Conservation (phyloP, 2,888 invertebrate species). For the Trilocha varians region DNA sequence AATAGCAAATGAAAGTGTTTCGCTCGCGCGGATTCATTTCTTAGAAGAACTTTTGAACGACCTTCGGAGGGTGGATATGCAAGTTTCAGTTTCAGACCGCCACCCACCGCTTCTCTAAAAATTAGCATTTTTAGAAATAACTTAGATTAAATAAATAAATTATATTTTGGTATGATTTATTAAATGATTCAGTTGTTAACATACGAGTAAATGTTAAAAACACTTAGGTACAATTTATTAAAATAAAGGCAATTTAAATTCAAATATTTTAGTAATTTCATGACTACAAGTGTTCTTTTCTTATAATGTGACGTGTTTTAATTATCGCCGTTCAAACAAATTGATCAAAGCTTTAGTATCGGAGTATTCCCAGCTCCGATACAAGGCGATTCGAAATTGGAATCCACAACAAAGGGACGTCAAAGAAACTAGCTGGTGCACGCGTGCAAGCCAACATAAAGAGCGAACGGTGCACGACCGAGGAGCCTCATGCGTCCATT, state of each 20-base stretch:
- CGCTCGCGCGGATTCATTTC: conserved; percentile 56
- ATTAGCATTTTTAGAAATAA: conserved; percentile 65
- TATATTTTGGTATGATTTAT: conserved; percentile 18
- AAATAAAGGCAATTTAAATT: not conserved
- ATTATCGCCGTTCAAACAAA: too few relatives aligned
- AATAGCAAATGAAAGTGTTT: conserved; percentile 60
- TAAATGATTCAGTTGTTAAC: not conserved
- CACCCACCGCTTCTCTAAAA: conserved; percentile 50
- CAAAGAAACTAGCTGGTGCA: conserved; percentile 70
- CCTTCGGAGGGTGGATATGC: conserved; percentile 57
- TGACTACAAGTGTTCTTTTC: too few relatives aligned
- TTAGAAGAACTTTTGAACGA: conserved; percentile 64
- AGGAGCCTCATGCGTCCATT: conserved; percentile 69
- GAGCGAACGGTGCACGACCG: conserved; percentile 57
- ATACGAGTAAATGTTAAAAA: too few relatives aligned
- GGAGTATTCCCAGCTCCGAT: conserved; percentile 22
- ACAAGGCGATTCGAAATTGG: conserved; percentile 53
- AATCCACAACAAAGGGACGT: conserved; percentile 65
- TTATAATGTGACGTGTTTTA: too few relatives aligned
- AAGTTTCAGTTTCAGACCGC: conserved; percentile 59
- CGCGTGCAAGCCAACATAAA: conserved; percentile 65
- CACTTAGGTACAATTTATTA: not conserved
- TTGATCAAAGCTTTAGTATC: not conserved
- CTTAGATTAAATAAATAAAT: conserved; percentile 47
- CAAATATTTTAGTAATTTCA: too few relatives aligned